Evolutionary conservation across 2,888 invertebrate genomes (phyloP).

Genomic region (Plagiodera versicolora): DNA sequence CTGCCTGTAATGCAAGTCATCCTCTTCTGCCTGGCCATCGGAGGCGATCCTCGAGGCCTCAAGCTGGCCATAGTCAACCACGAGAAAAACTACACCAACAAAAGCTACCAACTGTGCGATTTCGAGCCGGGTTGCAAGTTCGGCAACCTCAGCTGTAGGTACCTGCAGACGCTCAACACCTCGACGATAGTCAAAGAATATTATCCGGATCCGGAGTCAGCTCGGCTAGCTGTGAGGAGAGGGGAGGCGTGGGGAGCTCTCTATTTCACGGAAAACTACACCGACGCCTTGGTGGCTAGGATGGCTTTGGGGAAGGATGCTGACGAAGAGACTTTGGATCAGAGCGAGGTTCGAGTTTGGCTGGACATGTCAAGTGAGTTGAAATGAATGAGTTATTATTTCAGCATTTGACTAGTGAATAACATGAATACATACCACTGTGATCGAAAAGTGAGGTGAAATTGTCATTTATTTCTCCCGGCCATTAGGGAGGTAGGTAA

Average conservation of each 20-base stretch:
- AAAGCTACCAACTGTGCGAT: conserved; percentile 48
- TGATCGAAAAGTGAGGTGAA: too few relatives aligned
- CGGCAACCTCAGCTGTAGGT: conserved; percentile 63
- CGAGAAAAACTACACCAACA: conserved; percentile 57
- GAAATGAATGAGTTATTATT: too few relatives aligned
- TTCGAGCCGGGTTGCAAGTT: conserved; percentile 68
- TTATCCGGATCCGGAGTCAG: conserved; percentile 67
- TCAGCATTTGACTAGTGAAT: too few relatives aligned
- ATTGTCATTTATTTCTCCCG: too few relatives aligned
- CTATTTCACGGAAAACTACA: conserved; percentile 87
- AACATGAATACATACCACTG: too few relatives aligned
- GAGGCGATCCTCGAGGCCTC: conserved; percentile 81
- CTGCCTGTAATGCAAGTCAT: conserved; percentile 91
- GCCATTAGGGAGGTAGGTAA: too few relatives aligned
- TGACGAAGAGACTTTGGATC: conserved; percentile 83
- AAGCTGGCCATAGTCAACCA: conserved; percentile 77
- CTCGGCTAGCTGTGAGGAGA: conserved; percentile 69
- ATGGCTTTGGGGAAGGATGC: conserved; percentile 79
- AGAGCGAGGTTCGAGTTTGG: conserved; percentile 87
- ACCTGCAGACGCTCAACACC: conserved; percentile 59
- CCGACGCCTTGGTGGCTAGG: conserved; percentile 80
- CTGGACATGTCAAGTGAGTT: conserved; percentile 85
- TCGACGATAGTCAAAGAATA: conserved; percentile 70
- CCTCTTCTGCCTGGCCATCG: conserved; percentile 89
- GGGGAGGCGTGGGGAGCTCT: conserved; percentile 89